A percentile compares a stretch with the other conserved stretches of the same genome.
Evolutionary conservation across 2,797 vertebrate species (phyloP).

Genomic region (Emys orbicularis): DNA sequence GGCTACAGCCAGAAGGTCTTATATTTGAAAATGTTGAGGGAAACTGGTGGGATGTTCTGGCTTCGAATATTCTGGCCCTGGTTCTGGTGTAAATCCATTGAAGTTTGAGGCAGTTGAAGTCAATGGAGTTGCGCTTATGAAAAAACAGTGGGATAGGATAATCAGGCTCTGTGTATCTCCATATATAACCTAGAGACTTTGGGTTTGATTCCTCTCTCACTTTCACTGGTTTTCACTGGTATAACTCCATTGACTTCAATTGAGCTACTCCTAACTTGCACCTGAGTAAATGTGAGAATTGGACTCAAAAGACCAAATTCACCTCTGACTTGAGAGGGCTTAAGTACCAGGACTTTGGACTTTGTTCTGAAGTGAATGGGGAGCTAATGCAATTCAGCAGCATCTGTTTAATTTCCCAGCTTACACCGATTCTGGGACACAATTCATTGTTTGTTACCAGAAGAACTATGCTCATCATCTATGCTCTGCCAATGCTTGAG

Average conservation of each 20-base stretch:
- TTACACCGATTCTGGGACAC: neutral
- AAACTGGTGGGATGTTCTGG: neutral
- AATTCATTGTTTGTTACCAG: neutral
- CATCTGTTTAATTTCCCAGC: neutral
- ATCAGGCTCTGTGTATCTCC: neutral
- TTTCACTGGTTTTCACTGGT: fast-evolving
- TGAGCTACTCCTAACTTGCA: fast-evolving
- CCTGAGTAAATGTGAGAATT: neutral
- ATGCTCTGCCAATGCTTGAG: neutral
- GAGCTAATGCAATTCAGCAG: fast-evolving
- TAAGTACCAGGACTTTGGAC: neutral
- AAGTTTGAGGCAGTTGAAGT: neutral
- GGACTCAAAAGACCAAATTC: neutral
- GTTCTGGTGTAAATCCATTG: neutral
- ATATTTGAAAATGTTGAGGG: fast-evolving
- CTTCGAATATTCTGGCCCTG: fast-evolving
- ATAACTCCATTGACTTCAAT: neutral
- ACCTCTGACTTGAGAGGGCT: neutral
- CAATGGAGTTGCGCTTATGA: neutral
- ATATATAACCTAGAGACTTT: fast-evolving
- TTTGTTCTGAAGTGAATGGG: fast-evolving
- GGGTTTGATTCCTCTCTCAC: neutral
- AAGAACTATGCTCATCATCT: neutral
- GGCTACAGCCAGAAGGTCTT: neutral
- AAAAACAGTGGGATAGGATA: fast-evolving